Base-by-base conservation (phyloP, 2,797 vertebrate genomes). In the Mionectes olivaceus region DNA sequence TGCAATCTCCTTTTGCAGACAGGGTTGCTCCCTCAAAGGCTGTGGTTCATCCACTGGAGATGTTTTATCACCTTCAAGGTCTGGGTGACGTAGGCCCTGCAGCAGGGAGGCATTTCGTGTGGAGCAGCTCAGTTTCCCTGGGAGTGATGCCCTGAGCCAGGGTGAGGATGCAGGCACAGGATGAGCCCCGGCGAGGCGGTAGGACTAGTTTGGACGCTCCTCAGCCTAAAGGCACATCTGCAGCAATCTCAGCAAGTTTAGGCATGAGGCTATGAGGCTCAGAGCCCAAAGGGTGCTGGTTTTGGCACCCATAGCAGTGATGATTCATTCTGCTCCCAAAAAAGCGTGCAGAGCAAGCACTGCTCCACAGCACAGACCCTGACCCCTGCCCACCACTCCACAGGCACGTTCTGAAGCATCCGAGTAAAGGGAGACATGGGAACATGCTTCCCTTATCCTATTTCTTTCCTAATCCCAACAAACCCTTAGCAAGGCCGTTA, bases 381-480 rank as follows among this genome's bases (percentile, higher is more conserved):
- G 5, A 2, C 16, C 44, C 59, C 73, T 83, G 39, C 35, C 82
- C 44, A 27, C 33, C 0, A 1, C 61, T 81, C 74, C 60, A 65
- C 0, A 0, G n/a, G 28, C 43, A 81, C 0, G 0, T n/a, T 74
- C 68, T 0, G 0, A 71, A 80, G 33, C 55, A 39, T 59, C 63
- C 33, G 30, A 82, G 30, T 75, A 73, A 88, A 63, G 53, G 23
- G 27, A 83, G 76, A 44, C 28, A 41, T 49, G 76, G 73, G 19
- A 56, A 8, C 0, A 1, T 4, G 2, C 55, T 37, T 63, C 41
- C n/a, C 47, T 83, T 23, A 19, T 33, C 32, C 8, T 1, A 0
- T 22, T 70, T 70, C 2, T 5, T n/a, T 67, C 53, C 49, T 53
- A 52, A 70, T 23, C 25, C 10, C 35, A 47, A 5, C 21, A 83